These are phyloP conservation scores for Lithophane semibrunnea DNA, from an alignment of 2,888 invertebrate genomes.

Conservation along the genomic window DNA sequence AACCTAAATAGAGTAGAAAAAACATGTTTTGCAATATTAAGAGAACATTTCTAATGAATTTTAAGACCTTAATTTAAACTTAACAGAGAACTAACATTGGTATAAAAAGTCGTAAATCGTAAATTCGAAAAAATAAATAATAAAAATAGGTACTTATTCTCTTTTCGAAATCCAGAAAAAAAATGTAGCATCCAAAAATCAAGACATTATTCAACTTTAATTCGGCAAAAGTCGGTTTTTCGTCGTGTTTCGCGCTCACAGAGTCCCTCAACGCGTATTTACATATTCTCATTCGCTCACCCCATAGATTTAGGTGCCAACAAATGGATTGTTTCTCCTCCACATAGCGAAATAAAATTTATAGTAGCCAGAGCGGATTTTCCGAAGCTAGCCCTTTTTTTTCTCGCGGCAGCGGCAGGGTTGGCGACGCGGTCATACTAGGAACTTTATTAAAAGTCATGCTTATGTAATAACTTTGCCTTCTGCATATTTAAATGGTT, in stretches of 20 bases:
- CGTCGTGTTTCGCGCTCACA: constrained; percentile 53
- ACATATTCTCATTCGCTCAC: constrained; percentile 81
- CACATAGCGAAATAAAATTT: constrained; percentile 81
- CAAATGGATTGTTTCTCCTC: constrained; percentile 88
- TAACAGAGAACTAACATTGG: background rate
- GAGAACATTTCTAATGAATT: background rate
- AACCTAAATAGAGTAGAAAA: background rate
- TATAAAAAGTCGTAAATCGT: background rate
- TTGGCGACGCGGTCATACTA: constrained; percentile 33
- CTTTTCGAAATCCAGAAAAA: background rate
- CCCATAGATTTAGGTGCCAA: constrained; percentile 85
- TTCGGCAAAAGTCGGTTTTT: constrained; percentile 61
- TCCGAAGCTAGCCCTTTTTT: constrained; percentile 66
- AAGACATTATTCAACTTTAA: constrained; percentile 71
- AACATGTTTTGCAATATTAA: background rate
- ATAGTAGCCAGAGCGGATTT: constrained; percentile 82
- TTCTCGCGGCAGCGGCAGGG: constrained; percentile 55
- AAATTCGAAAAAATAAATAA: background rate
- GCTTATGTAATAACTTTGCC: no score
- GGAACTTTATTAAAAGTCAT: background rate
- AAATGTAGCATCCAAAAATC: constrained; percentile 61
- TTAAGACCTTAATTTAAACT: background rate
- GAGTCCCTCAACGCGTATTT: constrained; percentile 75
- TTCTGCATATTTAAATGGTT: background rate
- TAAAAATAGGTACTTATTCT: background rate